Conservation (phyloP, 2,797 vertebrate species). For the Sebastiscus albofasciatus region DNA sequence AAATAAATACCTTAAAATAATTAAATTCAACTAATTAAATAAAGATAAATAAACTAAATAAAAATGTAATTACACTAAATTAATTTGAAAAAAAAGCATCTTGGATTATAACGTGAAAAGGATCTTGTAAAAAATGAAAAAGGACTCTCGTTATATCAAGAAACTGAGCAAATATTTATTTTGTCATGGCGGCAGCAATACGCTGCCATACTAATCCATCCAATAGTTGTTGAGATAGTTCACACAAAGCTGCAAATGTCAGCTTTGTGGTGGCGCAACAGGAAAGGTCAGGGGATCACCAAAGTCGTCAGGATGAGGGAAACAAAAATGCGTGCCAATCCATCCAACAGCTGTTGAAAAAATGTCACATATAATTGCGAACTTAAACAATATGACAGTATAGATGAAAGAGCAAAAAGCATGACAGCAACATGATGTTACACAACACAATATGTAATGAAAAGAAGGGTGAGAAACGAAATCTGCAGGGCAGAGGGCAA, state of each 20-base stretch:
- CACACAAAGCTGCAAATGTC: not conserved
- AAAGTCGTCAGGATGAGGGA: not conserved
- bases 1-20: too few species aligned
- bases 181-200: not conserved
- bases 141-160: not conserved
- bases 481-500: not conserved
- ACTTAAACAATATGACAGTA: not conserved
- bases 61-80: too few species aligned
- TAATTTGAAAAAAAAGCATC: not conserved
- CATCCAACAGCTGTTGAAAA: not conserved
- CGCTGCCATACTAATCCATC: not conserved
- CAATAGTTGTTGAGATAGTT: not conserved
- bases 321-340: not conserved
- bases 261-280: not conserved
- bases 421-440: not conserved
- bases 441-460: not conserved
- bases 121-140: not conserved
- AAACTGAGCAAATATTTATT: not conserved
- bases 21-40: too few species aligned
- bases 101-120: not conserved
- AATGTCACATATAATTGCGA: not conserved
- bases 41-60: too few species aligned
- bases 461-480: not conserved
- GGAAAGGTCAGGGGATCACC: not conserved
- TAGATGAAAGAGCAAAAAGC: not conserved